These are phyloP conservation scores for Oncorhynchus gorbuscha DNA, from an alignment of 2,113 vertebrate genomes.

Conservation along the genomic window DNA sequence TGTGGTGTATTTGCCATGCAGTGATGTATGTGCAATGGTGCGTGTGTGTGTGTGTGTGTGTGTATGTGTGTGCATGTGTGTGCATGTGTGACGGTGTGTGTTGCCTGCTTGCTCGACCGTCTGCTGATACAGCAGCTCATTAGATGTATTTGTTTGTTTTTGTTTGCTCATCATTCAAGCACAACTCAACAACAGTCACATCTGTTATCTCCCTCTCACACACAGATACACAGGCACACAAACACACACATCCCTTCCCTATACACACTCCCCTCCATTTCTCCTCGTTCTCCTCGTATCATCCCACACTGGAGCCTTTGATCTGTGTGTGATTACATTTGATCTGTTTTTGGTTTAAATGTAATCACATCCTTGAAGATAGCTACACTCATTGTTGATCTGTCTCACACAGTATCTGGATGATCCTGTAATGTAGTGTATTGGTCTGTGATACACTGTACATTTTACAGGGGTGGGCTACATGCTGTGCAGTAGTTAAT, in stretches of 20 bases:
- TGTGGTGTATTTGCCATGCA: too few species aligned
- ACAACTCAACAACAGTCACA: slow-evolving; percentile 31
- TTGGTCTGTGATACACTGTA: neutral
- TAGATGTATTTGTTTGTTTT: slow-evolving; percentile 23
- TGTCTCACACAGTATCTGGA: too few species aligned
- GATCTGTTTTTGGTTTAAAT: neutral
- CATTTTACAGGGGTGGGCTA: neutral
- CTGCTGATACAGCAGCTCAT: slow-evolving; percentile 26
- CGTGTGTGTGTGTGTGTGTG: neutral
- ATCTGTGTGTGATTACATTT: neutral
- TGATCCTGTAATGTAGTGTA: neutral
- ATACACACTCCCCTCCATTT: neutral
- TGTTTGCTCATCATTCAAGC: slow-evolving; percentile 44
- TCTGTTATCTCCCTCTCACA: slow-evolving; percentile 41
- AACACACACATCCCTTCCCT: slow-evolving; percentile 1
- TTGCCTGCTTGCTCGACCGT: slow-evolving; percentile 42
- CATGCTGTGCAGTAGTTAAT: neutral
- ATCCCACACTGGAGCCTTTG: neutral
- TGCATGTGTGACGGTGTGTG: neutral
- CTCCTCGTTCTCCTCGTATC: too few species aligned
- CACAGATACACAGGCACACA: slow-evolving; percentile 9
- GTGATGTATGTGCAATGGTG: too few species aligned
- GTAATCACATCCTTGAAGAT: neutral
- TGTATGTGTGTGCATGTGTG: neutral
- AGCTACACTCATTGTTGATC: neutral